These are phyloP conservation scores for Morelia viridis DNA, from an alignment of 2,797 vertebrate genomes.

Conservation along the genomic window DNA sequence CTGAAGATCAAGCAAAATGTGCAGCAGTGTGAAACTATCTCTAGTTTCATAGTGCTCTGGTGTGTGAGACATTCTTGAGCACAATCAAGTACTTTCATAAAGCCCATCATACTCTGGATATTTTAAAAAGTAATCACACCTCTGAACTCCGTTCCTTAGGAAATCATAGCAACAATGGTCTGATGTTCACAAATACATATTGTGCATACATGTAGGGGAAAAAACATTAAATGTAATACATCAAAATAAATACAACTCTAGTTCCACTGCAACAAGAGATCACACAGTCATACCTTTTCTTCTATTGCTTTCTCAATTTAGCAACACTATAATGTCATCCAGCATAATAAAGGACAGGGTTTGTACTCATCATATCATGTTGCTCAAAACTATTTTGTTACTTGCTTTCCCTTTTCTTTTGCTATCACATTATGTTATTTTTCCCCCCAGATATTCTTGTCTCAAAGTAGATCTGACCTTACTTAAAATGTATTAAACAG, in stretches of 20 bases:
- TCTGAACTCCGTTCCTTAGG: background rate
- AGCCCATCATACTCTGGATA: background rate
- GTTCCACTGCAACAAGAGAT: conserved; percentile 3
- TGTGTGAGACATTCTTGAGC: background rate
- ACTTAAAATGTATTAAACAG: background rate
- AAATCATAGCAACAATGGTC: background rate
- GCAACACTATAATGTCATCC: conserved; percentile 30
- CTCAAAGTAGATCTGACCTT: background rate
- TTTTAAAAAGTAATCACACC: background rate
- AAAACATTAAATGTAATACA: background rate
- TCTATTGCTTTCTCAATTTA: background rate
- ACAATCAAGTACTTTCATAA: background rate
- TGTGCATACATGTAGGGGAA: background rate
- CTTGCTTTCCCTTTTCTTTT: background rate
- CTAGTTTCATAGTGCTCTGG: background rate
- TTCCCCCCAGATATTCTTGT: background rate
- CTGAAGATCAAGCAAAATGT: accelerated
- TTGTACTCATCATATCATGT: background rate
- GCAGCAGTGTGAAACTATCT: accelerated
- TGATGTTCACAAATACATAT: background rate
- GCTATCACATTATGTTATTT: background rate
- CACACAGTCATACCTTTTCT: conserved; percentile 1
- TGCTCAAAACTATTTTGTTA: background rate
- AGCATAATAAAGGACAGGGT: conserved; percentile 14
- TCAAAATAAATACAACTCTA: background rate